These are phyloP conservation scores for Orestias chungarensis DNA, from an alignment of 2,797 vertebrate species.

Conservation along the genomic window DNA sequence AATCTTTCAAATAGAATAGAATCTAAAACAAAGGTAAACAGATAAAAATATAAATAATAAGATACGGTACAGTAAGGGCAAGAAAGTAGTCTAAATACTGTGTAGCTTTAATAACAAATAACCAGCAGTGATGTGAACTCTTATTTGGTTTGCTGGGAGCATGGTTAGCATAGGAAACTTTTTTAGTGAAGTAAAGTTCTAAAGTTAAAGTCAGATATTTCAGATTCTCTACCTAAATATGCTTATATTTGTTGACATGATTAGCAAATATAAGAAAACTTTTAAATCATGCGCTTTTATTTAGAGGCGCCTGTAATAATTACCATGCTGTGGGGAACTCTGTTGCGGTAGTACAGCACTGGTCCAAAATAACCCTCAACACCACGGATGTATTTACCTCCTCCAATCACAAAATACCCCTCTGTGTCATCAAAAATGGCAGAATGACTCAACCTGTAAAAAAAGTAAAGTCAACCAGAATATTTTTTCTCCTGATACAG, in stretches of 20 bases:
- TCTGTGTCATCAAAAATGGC: constrained; percentile 77
- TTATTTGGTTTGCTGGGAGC: no score
- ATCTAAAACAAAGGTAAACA: no score
- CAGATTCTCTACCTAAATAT: no score
- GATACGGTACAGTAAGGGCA: no score
- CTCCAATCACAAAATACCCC: constrained; percentile 82
- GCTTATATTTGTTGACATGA: no score
- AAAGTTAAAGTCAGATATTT: no score
- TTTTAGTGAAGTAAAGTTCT: not conserved
- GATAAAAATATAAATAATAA: no score
- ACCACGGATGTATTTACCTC: constrained; percentile 72
- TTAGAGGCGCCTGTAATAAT: not conserved
- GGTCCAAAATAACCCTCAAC: constrained; percentile 82
- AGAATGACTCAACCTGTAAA: constrained; percentile 59
- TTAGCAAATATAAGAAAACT: not conserved
- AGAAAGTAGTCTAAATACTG: no score
- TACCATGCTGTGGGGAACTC: constrained; percentile 63
- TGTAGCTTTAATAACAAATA: no score
- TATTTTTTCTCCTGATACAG: not conserved
- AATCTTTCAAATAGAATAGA: no score
- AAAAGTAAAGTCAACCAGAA: not conserved
- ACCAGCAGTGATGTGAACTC: no score
- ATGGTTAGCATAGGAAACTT: no score
- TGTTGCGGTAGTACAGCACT: constrained; percentile 74
- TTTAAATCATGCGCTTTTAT: not conserved